phyloP scores from a whole-genome alignment of 2,113 vertebrate species.

The Leucosticte australis region DNA sequence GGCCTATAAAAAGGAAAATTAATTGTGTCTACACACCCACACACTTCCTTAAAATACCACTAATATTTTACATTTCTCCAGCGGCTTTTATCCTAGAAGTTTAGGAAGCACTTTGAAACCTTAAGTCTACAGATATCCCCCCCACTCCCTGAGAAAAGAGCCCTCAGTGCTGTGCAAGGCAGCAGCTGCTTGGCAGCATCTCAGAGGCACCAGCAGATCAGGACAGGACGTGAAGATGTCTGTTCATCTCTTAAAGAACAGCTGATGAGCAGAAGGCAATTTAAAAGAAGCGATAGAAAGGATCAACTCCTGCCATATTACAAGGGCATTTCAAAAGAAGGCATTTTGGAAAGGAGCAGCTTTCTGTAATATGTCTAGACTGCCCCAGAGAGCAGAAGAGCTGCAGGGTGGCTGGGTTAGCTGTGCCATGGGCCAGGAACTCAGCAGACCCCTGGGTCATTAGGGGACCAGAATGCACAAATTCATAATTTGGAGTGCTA shows the following conservation, averaged over 20 bases:
- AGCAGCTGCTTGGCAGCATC: background rate
- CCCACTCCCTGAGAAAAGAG: background rate
- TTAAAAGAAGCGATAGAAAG: conserved; percentile 14
- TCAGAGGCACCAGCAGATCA: background rate
- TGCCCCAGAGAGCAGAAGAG: background rate
- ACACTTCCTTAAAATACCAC: conserved; percentile 53
- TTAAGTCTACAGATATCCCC: background rate
- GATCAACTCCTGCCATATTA: conserved; percentile 15
- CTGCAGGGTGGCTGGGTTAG: background rate
- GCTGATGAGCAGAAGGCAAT: conserved; percentile 48
- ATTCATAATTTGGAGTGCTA: background rate
- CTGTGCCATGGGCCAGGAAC: background rate
- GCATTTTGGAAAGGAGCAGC: background rate
- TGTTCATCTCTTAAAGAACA: background rate
- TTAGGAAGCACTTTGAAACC: conserved; percentile 23
- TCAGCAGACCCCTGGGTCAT: background rate
- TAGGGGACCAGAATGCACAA: background rate
- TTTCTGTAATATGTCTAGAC: background rate
- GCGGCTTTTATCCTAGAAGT: conserved; percentile 28
- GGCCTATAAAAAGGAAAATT: conserved; percentile 57
- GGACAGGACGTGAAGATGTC: background rate
- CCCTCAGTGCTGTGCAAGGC: background rate
- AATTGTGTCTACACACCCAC: conserved; percentile 65
- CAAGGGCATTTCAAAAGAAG: background rate
- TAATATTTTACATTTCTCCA: conserved; percentile 55